These are phyloP conservation scores for Drosophila virilis DNA, from an alignment of 1,140 invertebrate genomes.

Conservation along the genomic window DNA sequence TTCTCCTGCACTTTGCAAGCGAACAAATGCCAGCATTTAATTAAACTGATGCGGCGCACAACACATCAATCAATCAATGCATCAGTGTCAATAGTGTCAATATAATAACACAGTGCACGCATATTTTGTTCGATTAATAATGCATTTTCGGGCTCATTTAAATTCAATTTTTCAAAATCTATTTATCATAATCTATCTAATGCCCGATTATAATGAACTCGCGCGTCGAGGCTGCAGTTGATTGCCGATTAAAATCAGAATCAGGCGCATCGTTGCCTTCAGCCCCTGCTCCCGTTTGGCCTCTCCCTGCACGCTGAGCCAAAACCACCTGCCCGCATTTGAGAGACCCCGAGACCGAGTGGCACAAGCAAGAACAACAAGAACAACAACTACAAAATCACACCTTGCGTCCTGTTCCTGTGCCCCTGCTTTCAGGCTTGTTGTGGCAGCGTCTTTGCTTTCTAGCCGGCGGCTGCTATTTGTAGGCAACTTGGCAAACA, in stretches of 20 bases:
- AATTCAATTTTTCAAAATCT: conserved; percentile 69
- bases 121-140: conserved; percentile 16
- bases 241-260: conserved; percentile 6
- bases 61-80: conserved; percentile 46
- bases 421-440: not conserved
- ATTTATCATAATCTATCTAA: conserved; percentile 15
- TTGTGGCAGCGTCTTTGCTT: conserved; percentile 26
- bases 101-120: conserved; percentile 20
- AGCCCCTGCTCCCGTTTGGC: not conserved
- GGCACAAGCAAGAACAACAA: conserved; percentile 27
- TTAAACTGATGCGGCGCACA: conserved; percentile 54
- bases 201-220: conserved; percentile 4
- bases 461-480: conserved; percentile 34
- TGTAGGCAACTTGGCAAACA: conserved; percentile 72
- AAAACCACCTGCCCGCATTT: conserved; percentile 48
- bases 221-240: not conserved
- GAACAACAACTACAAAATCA: conserved; percentile 36
- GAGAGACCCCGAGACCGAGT: conserved; percentile 39
- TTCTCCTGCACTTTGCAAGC: not conserved
- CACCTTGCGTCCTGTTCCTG: conserved; percentile 39
- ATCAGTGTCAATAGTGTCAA: not conserved
- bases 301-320: not conserved
- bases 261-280: not conserved
- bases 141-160: conserved; percentile 40
- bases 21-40: conserved; percentile 44